Evolutionary conservation across 2,888 invertebrate genomes (phyloP).

Genomic region (Exocentrus adspersus): DNA sequence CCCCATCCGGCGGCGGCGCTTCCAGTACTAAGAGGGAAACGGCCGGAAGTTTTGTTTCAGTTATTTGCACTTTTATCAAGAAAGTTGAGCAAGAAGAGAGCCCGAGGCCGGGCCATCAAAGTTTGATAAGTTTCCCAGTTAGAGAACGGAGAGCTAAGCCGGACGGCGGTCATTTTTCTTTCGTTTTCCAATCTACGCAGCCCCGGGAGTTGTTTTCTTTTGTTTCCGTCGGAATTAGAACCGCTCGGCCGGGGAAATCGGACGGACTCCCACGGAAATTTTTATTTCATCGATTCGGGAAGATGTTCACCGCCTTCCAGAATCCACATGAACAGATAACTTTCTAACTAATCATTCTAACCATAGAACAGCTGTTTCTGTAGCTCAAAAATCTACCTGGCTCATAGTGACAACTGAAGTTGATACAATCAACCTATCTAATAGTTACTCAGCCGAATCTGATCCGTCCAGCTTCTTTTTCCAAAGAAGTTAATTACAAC

Average conservation of each 20-base stretch:
- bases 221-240: conserved; percentile 46
- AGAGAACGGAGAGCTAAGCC: conserved; percentile 55
- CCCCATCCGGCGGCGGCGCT: conserved; percentile 47
- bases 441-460: too few relatives aligned
- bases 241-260: conserved; percentile 23
- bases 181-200: conserved; percentile 65
- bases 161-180: conserved; percentile 68
- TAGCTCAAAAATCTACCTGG: too few relatives aligned
- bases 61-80: conserved; percentile 64
- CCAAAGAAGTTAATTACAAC: conserved; percentile 5
- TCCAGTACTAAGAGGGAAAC: conserved; percentile 26
- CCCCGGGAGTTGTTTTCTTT: conserved; percentile 50
- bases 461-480: conserved; percentile 3
- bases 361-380: too few relatives aligned
- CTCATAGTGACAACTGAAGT: too few relatives aligned
- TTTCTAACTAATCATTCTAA: too few relatives aligned
- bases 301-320: too few relatives aligned
- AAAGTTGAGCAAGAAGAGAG: conserved; percentile 58
- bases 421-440: too few relatives aligned
- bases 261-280: conserved; percentile 19
- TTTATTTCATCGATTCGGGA: not conserved
- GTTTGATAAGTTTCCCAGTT: conserved; percentile 63
- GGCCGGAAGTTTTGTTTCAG: conserved; percentile 57
- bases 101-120: conserved; percentile 62
- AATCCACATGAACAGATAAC: too few relatives aligned